Conservation (phyloP, 2,797 vertebrate species). For the Manis javanica region DNA sequence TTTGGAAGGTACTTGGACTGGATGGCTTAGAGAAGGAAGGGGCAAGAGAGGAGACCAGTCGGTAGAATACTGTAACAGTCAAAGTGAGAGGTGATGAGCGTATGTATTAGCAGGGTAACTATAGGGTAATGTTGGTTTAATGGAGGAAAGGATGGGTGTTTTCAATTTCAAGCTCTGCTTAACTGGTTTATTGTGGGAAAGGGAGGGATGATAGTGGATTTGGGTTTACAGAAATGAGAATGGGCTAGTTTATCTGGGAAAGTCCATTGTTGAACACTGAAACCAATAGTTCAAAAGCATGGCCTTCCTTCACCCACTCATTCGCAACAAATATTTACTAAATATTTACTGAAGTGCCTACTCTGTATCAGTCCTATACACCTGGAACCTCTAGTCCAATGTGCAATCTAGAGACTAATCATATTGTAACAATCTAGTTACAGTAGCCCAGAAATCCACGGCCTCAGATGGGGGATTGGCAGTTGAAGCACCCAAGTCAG, state of each 20-base stretch:
- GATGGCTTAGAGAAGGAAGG: slow-evolving; percentile 9
- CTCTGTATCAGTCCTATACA: background rate
- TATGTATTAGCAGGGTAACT: background rate
- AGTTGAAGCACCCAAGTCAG: background rate
- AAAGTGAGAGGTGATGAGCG: background rate
- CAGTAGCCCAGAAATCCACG: background rate
- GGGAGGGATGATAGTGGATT: background rate
- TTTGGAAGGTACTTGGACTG: background rate
- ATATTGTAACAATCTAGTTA: background rate
- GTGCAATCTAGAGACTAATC: background rate
- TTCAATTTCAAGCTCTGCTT: background rate
- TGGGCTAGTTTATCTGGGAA: background rate
- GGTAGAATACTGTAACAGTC: background rate
- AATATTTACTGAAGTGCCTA: background rate
- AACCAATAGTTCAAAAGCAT: background rate
- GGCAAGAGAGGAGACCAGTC: background rate
- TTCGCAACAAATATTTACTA: background rate
- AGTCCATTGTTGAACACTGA: background rate
- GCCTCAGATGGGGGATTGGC: background rate
- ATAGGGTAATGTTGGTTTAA: background rate
- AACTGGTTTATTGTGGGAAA: background rate
- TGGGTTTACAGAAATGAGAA: background rate
- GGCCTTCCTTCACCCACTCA: background rate
- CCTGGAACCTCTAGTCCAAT: background rate
- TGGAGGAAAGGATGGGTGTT: background rate